Percentiles rank a stretch among this genome's conserved stretches.
These are phyloP conservation scores for Pachyrhynchus sulphureomaculatus DNA, from an alignment of 1,140 invertebrate species.

Conservation along the genomic window DNA sequence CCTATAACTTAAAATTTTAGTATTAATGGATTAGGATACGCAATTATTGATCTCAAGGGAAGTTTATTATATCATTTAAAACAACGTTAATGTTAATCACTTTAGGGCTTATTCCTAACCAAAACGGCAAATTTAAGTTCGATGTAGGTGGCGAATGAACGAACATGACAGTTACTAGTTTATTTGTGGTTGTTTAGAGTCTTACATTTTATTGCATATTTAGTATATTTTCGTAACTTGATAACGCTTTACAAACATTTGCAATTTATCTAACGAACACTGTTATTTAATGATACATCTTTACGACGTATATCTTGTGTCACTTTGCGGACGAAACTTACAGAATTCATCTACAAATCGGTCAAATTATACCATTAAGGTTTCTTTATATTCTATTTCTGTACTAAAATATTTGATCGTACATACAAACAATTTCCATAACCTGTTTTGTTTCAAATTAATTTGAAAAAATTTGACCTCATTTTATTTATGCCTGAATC, in stretches of 20 bases:
- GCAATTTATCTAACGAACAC: conserved; percentile 50
- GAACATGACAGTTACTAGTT: too few species aligned
- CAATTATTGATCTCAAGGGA: too few species aligned
- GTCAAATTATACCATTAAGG: conserved; percentile 43
- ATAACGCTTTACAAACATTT: conserved; percentile 25
- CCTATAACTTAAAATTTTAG: too few species aligned
- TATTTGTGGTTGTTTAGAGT: too few species aligned
- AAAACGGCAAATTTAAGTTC: too few species aligned
- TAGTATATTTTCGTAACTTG: conserved; percentile 6
- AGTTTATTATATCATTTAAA: too few species aligned
- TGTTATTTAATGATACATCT: conserved; percentile 42
- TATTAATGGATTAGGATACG: too few species aligned
- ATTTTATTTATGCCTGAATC: too few species aligned
- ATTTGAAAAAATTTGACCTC: not conserved
- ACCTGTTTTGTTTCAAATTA: conserved; percentile 28
- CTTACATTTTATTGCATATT: too few species aligned
- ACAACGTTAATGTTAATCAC: too few species aligned
- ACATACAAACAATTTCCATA: conserved; percentile 29
- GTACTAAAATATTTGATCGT: conserved; percentile 47
- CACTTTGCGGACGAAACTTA: conserved; percentile 47
- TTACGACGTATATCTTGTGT: conserved; percentile 3
- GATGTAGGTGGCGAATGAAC: too few species aligned
- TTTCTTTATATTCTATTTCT: conserved; percentile 48
- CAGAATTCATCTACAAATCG: conserved; percentile 48
- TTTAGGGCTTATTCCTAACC: too few species aligned